phyloP scores from a whole-genome alignment of 2,113 vertebrate genomes.

The pig (Sus scrofa) region DNA sequence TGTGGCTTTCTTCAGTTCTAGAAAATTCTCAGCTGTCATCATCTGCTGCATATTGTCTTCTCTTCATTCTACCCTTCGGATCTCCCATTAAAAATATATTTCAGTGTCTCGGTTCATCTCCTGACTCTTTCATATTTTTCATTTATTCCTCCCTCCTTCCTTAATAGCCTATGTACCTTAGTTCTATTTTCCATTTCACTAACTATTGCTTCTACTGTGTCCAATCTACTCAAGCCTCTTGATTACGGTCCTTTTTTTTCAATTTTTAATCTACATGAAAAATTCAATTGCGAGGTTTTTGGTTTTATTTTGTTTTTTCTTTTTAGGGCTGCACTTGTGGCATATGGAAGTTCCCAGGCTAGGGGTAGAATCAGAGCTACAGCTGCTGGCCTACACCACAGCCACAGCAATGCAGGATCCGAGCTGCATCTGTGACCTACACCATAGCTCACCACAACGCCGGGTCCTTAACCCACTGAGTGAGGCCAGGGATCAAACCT shows the following conservation, averaged over 20 bases:
- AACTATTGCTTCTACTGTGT: neutral
- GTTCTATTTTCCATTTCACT: constrained; percentile 32
- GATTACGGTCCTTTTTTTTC: neutral
- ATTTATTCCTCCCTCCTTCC: neutral
- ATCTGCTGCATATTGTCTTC: neutral
- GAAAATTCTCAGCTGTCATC: constrained; percentile 38
- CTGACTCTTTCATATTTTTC: neutral
- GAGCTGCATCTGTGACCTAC: too few species aligned
- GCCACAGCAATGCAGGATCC: too few species aligned
- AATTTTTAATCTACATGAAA: constrained; percentile 24
- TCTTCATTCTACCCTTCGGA: neutral
- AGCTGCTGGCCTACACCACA: too few species aligned
- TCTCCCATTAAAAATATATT: constrained; percentile 1
- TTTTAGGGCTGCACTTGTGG: too few species aligned
- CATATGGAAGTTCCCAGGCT: too few species aligned
- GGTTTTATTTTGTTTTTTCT: neutral
- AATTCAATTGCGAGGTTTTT: constrained; percentile 37
- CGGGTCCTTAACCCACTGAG: too few species aligned
- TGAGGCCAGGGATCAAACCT: too few species aligned
- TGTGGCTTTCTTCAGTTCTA: constrained; percentile 25
- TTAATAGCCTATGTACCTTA: neutral
- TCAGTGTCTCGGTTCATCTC: neutral
- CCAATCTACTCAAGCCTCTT: neutral
- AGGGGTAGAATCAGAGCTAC: too few species aligned
- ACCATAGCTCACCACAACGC: too few species aligned